Conservation (phyloP, 2,888 invertebrate genomes). For the Choristoneura rosaceana region DNA sequence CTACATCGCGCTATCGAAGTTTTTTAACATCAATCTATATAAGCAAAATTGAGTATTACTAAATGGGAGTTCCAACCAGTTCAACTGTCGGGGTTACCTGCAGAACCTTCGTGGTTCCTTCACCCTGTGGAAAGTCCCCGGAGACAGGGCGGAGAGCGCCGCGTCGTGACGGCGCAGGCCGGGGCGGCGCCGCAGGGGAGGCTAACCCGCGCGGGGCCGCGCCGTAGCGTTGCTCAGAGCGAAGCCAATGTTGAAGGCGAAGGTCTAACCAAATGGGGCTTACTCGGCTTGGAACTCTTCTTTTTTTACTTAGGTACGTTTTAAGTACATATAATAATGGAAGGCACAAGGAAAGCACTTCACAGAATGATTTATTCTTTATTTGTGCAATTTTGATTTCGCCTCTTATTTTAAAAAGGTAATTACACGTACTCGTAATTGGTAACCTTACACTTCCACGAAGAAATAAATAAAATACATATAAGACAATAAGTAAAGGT, state of each 20-base stretch:
- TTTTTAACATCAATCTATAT: conserved; percentile 49
- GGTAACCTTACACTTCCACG: too few species aligned
- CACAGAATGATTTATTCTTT: too few species aligned
- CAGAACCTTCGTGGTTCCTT: conserved; percentile 69
- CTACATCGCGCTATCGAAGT: conserved; percentile 64
- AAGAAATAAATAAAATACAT: too few species aligned
- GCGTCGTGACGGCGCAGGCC: conserved; percentile 69
- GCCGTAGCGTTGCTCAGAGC: conserved; percentile 82
- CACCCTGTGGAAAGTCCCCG: conserved; percentile 86
- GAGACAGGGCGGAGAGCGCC: conserved; percentile 82
- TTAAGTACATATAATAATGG: too few species aligned
- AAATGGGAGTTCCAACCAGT: conserved; percentile 72
- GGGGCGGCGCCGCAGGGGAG: conserved; percentile 69
- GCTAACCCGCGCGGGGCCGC: conserved; percentile 64
- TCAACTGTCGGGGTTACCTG: conserved; percentile 78
- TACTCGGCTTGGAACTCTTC: conserved; percentile 76
- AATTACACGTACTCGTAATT: too few species aligned
- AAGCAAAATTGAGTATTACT: accelerated
- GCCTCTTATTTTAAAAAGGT: too few species aligned
- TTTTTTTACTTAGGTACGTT: conserved; percentile 41
- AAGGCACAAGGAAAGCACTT: too few species aligned
- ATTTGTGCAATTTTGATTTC: too few species aligned
- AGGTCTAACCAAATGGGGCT: conserved; percentile 83
- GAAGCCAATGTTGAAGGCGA: conserved; percentile 75
- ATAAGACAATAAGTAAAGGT: too few species aligned